Evolutionary conservation across 1,140 invertebrate species (phyloP), one percentile per base, ranked within the genome.

Genomic region (Lycorma delicatula): DNA sequence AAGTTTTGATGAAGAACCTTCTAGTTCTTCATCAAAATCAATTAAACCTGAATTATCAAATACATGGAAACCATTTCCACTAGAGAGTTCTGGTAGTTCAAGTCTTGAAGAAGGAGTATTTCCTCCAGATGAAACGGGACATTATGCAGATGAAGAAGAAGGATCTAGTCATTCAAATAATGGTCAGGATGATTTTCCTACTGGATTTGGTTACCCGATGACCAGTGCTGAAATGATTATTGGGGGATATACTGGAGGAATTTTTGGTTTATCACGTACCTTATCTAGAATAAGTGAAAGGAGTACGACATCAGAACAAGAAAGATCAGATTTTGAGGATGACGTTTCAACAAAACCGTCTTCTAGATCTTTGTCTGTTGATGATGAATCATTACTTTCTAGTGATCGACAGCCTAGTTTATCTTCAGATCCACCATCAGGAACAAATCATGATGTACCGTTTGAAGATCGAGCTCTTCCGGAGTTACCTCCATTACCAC

Each of bases 201-300:
- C 81, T 1, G 81, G 80, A 41, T 85, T 88, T 66, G 78, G 81
- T 46, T 88, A 86, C 68, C 81, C 84, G 13, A 77, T 83, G 49
- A 77, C 80, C 5, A 69, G 65, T 60, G 76, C 82, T 6, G 85
- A 86, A 63, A 76, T 83, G 44, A 81, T 87, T 51, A 76, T 85
- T 53, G 81, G 81, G 13, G 86, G 83, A 56, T 75, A 76, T 18
- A 63, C 50, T 62, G 83, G 81, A 18, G 76, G 79, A 51, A 82
- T 81, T 18, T 84, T 90, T 75, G 81, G 81, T 23, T 71, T 86
- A 52, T 76, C 80, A 0, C 70, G 89, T 29, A 92, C 89, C 0
- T 74, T 92, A 18, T 91, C 88, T 1, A 75, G 89, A 51, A 93
- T 93, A 66, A 91, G 87, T 2, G 89, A 93, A 73, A 75, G 88